phyloP scores from a whole-genome alignment of 1,140 invertebrate genomes.

The Zelostemma sp. region DNA sequence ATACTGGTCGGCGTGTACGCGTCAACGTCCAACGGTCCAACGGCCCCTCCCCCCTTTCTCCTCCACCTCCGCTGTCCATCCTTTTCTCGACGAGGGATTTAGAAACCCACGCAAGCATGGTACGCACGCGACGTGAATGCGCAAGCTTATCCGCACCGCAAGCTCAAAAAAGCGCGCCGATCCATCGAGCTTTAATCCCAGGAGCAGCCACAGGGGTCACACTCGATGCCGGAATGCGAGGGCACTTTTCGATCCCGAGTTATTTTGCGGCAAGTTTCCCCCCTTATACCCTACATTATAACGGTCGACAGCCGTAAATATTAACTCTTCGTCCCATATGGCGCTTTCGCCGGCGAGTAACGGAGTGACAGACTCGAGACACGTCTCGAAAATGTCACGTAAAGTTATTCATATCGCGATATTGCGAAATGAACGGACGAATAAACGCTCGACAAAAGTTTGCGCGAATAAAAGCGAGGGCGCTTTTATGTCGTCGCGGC shows the following conservation, averaged over 20 bases:
- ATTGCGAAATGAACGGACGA: no score
- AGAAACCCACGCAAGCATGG: constrained; percentile 17
- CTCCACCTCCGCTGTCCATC: constrained; percentile 20
- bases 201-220: constrained; percentile 42
- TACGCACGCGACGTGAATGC: constrained; percentile 36
- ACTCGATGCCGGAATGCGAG: constrained; percentile 25
- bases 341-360: constrained; percentile 22
- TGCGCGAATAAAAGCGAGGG: no score
- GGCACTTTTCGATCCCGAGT: constrained; percentile 36
- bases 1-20: constrained; percentile 6
- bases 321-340: constrained; percentile 42
- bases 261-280: constrained; percentile 39
- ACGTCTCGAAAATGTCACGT: constrained; percentile 12
- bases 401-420: constrained; percentile 22
- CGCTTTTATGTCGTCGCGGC: no score
- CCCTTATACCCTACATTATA: constrained; percentile 15
- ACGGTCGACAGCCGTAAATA: constrained; percentile 36
- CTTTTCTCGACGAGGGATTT: constrained; percentile 32
- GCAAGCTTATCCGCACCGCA: constrained; percentile 27
- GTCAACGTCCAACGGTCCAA: constrained; percentile 12
- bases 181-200: constrained; percentile 49
- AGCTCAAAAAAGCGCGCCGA: constrained; percentile 37
- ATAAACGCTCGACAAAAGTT: no score
- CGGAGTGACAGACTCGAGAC: constrained; percentile 19
- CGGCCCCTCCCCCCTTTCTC: no score